A percentile compares a stretch with the other conserved stretches of the same genome.
These are phyloP conservation scores for Porites cylindrica DNA, from an alignment of 92 coral and sea anemone species.

Conservation along the genomic window DNA sequence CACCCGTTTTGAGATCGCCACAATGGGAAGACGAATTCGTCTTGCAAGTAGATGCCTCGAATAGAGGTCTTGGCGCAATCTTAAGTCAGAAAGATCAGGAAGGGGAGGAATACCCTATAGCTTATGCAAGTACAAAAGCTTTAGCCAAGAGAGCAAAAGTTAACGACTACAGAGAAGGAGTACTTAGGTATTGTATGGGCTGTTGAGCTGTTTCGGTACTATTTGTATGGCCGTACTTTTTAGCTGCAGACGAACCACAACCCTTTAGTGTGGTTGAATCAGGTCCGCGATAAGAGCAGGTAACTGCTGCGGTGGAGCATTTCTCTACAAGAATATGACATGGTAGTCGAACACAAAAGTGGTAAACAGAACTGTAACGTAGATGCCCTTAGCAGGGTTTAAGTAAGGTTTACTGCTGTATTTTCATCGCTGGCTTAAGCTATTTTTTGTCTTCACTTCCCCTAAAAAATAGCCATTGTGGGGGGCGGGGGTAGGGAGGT, in stretches of 20 bases:
- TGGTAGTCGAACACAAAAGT: too few species aligned
- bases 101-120: constrained; percentile 61
- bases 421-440: neutral
- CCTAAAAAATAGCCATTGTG: too few species aligned
- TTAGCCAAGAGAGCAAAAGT: constrained; percentile 40
- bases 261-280: neutral
- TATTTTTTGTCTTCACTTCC: too few species aligned
- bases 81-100: constrained; percentile 8
- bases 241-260: constrained; percentile 57
- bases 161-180: constrained; percentile 55
- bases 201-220: constrained; percentile 32
- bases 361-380: constrained; percentile 1
- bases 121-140: constrained; percentile 48
- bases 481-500: too few species aligned
- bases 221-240: constrained; percentile 51
- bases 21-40: constrained; percentile 58
- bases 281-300: constrained; percentile 55
- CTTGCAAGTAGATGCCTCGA: constrained; percentile 71
- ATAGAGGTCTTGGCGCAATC: constrained; percentile 59
- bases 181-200: constrained; percentile 6
- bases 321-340: too few species aligned
- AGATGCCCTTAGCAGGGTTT: constrained; percentile 14
- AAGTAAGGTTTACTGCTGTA: neutral
- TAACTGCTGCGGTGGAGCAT: constrained; percentile 46
- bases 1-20: constrained; percentile 40